These are phyloP conservation scores for Cossypha dichroa DNA, from an alignment of 2,797 vertebrate genomes.

Conservation along the genomic window DNA sequence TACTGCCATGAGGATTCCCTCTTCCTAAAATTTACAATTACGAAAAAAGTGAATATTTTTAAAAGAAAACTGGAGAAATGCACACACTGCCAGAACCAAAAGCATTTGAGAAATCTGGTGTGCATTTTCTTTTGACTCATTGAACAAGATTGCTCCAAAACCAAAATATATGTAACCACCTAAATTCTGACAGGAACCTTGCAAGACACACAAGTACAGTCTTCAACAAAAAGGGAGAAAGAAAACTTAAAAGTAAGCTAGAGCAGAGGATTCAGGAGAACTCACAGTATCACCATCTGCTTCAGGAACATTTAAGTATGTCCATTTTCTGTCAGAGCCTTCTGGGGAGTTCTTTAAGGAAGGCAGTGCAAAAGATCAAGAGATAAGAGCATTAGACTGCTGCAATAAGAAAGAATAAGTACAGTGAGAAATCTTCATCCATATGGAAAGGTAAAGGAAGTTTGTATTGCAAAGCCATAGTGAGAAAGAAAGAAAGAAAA, in stretches of 20 bases:
- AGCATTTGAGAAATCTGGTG: background rate
- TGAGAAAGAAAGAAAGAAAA: background rate
- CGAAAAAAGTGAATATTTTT: background rate
- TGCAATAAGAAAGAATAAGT: slow-evolving; percentile 17
- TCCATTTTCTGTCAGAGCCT: slow-evolving; percentile 89
- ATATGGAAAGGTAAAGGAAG: background rate
- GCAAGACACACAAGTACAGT: background rate
- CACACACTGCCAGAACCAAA: background rate
- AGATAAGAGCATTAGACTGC: slow-evolving; percentile 61
- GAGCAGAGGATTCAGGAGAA: slow-evolving; percentile 65
- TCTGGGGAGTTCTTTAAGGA: slow-evolving; percentile 84
- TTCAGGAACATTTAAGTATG: slow-evolving; percentile 92
- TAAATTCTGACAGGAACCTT: background rate
- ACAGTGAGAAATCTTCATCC: slow-evolving; percentile 1
- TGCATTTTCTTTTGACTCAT: background rate
- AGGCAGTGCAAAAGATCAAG: slow-evolving; percentile 46
- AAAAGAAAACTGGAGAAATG: background rate
- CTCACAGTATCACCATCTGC: slow-evolving; percentile 97
- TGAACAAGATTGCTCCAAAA: background rate
- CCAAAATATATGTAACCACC: background rate
- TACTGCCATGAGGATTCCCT: background rate
- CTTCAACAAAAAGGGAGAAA: background rate
- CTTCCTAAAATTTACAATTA: background rate
- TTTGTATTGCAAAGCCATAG: background rate
- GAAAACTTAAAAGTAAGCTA: background rate